Percentiles rank a stretch among this genome's conserved stretches.
Conservation (phyloP, 2,113 vertebrate species). For the Rhynchomys soricoides region DNA sequence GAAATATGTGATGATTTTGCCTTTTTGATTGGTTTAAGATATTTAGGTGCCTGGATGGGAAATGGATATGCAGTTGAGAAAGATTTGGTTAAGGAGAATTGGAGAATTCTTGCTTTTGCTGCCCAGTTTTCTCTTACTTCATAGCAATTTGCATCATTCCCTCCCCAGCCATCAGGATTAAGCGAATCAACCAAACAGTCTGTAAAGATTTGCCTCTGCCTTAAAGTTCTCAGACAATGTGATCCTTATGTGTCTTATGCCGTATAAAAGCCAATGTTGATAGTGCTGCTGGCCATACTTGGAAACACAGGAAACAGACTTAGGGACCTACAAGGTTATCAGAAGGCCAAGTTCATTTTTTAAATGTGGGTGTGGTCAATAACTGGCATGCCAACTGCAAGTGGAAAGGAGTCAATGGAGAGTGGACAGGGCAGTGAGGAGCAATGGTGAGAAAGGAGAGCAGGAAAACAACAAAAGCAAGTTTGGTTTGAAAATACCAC, state of each 20-base stretch:
- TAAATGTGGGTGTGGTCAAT: not conserved
- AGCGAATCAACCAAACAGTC: not conserved
- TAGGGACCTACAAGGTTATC: not conserved
- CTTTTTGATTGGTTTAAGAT: not conserved
- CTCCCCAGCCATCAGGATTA: not conserved
- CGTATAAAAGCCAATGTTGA: not conserved
- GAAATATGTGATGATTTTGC: not conserved
- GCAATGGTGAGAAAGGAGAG: not conserved
- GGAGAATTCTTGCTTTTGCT: not conserved
- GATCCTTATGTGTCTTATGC: not conserved
- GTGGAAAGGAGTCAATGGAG: no score
- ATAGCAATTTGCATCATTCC: conserved; percentile 1
- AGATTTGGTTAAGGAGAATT: not conserved
- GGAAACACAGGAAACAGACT: not conserved
- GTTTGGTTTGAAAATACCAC: not conserved
- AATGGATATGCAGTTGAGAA: conserved; percentile 1
- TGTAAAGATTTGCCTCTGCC: not conserved
- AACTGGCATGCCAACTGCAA: no score
- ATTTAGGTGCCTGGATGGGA: not conserved
- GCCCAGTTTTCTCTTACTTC: not conserved
- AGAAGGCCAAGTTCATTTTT: not conserved
- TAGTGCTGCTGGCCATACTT: not conserved
- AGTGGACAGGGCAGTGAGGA: not conserved
- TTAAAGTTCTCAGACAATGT: not conserved
- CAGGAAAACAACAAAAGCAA: not conserved